Evolutionary conservation across 2,888 invertebrate species (phyloP).

Genomic region (Helobdella robusta): DNA sequence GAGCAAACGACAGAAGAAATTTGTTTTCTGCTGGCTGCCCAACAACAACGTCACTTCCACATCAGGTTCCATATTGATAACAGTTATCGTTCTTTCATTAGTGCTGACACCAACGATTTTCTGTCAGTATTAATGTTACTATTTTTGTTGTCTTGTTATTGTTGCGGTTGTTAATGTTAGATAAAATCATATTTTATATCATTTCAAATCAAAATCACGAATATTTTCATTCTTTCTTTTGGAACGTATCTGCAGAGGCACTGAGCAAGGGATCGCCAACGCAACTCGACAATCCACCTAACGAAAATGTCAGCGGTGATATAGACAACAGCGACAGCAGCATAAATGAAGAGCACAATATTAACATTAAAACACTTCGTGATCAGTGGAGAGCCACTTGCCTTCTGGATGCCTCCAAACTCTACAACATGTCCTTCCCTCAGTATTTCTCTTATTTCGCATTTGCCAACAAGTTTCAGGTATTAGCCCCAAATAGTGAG

Average conservation of each 20-base stretch:
- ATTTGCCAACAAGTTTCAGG: background rate
- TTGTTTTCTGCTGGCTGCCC: constrained; percentile 13
- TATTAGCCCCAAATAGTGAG: background rate
- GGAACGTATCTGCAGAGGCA: no score
- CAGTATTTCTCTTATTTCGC: background rate
- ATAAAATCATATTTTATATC: no score
- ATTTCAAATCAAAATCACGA: no score
- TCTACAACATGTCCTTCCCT: background rate
- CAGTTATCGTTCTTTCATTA: no score
- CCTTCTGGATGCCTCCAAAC: background rate
- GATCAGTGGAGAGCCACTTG: constrained; percentile 1
- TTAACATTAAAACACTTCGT: background rate
- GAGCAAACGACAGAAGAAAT: background rate
- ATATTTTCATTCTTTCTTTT: no score
- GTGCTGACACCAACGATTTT: no score
- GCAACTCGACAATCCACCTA: background rate
- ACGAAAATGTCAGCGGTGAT: background rate
- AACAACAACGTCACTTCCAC: background rate
- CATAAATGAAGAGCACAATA: no score
- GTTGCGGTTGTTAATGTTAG: no score
- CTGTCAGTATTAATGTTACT: no score
- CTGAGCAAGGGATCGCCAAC: no score
- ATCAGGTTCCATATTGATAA: no score
- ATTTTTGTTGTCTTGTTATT: no score
- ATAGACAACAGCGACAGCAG: background rate